Base-by-base conservation (phyloP, 2,797 vertebrate species). In the Sebastiscus tertius region DNA sequence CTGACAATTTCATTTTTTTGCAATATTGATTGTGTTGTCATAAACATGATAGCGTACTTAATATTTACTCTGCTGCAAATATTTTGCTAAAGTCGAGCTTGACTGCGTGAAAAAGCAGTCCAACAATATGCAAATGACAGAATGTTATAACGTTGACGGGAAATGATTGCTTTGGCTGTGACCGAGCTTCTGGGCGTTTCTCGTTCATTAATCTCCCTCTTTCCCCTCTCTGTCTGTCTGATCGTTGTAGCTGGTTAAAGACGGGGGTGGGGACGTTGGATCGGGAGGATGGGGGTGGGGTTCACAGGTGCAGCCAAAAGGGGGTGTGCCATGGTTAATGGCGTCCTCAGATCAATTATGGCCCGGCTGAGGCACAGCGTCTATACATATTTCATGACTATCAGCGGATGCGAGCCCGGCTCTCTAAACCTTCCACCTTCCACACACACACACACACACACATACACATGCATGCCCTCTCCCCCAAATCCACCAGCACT, bases 371-470 rank as follows among this genome's bases (percentile, higher is more conserved):
- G 84, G 77, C 85, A 8, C 72, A 16, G 87, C 14, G 59, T 75
- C 85, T 77, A 94, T 95, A 88, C 93, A 95, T 95, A 93, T 95
- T 95, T 95, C 87, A 95, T 94, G 93, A 94, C 83, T 77, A 59
- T 75, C 81, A 81, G 79, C 66, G 84, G 88, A 91, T 78, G 81
- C 16, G 5, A 78, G 86, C 60, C 79, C 8, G 72, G 68, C 83
- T 83, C 76, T 77, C 49, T 65, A 34, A 79, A 75, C 85, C 82
- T 79, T 68, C 77, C 72, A 36, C 13, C 83, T 72, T 69, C 52
- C 72, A 31, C 65, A 66, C 46, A 20, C 58, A 56, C 22, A 54
- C 52, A 49, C 46, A 49, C 46, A 49, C 69, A 49, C 36, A 58
- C 33, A 65, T 55, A n/a, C 54, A 29, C 49, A 24, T 18, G 55